Base-by-base conservation (phyloP, 1,140 invertebrate species). In the Orius insidiosus region DNA sequence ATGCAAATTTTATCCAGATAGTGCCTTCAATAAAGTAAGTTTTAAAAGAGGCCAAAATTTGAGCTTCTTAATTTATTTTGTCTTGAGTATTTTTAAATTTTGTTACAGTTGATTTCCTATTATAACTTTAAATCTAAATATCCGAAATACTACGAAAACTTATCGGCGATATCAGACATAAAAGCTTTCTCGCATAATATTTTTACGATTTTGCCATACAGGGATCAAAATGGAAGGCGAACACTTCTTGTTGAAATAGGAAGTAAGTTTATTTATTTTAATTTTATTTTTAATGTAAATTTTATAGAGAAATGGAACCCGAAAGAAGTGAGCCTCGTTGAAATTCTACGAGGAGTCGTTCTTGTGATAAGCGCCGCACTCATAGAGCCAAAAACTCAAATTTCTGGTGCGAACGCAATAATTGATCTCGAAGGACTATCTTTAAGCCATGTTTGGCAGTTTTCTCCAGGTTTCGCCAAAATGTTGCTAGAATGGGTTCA, bases 401-500 rank as follows among this genome's bases (percentile, higher is more conserved):
- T 70, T 6, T 48, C 57, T 6, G 77, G 76, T 2, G 62, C 66
- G 3, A 68, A 71, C 9, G 68, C 78, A 0, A 71, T 85, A 7
- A 56, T 84, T 1, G 78, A 85, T 58, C 67, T 80, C 61, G 68
- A 75, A 30, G 78, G 75, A 6, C 56, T 85, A 0, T 63, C 70
- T 0, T 49, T 83, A 15, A 62, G 58, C 15, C 80, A 85, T 30
- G 68, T 78, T 1, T 70, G 72, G n/a, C 71, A 80, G 11, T 70
- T 82, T 50, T 78, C 77, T 1, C 80, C 81, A 0, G 70, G 55
- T 52, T 77, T 70, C 63, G 81, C 72, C 36, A 74, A 67, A 58
- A 68, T 66, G 57, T 60, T 70, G 33, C 56, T 74, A 30, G 76
- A 71, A 39, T 80, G 72, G 67, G 67, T 78, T 48, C 81, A 76